phyloP scores from a whole-genome alignment of 1,140 invertebrate species.

The Eciton burchellii region DNA sequence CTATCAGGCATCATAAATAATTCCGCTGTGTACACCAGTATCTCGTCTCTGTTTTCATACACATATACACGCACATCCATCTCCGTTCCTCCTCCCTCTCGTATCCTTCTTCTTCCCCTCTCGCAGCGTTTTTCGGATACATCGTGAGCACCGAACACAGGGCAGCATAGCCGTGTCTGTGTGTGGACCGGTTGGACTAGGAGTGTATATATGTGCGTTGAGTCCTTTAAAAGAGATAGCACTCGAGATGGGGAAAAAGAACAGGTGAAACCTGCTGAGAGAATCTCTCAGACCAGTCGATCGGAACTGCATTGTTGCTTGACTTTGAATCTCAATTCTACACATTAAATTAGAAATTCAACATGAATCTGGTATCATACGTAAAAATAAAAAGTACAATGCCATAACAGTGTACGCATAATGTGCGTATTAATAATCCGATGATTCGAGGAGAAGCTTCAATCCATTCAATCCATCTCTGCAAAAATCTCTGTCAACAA shows the following conservation, averaged over 20 bases:
- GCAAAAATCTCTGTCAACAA: no score
- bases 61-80: conserved; percentile 44
- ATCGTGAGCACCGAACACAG: conserved; percentile 73
- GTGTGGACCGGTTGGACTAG: conserved; percentile 77
- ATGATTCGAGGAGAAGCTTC: no score
- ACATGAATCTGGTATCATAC: conserved; percentile 4
- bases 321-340: conserved; percentile 72
- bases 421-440: no score
- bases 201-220: conserved; percentile 60
- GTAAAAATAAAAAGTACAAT: conserved; percentile 22
- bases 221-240: conserved; percentile 75
- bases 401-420: no score
- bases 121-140: conserved; percentile 68
- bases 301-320: conserved; percentile 67
- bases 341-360: conserved; percentile 27
- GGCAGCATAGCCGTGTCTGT: conserved; percentile 62
- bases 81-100: conserved; percentile 17
- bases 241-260: conserved; percentile 69
- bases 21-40: conserved; percentile 73
- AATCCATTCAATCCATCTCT: no score
- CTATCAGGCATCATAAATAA: conserved; percentile 86
- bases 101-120: conserved; percentile 31
- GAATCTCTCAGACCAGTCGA: conserved; percentile 57
- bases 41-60: conserved; percentile 57
- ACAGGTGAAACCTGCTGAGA: conserved; percentile 60